Evolutionary conservation across 2,113 vertebrate species (phyloP).

Genomic region (Scatophagus argus): DNA sequence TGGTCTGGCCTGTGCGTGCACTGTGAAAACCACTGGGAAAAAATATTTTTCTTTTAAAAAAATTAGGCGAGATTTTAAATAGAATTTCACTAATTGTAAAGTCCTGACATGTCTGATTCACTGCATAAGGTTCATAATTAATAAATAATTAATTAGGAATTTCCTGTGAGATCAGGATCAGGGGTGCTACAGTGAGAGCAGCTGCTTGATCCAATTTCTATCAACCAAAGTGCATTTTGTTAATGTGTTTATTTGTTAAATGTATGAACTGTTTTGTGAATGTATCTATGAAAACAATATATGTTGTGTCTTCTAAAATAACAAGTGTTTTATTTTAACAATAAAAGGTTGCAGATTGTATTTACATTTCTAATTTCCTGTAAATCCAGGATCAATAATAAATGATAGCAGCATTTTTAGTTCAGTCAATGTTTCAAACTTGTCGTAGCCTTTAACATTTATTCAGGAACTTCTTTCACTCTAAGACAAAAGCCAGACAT

Average conservation of each 20-base stretch:
- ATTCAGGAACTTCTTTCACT: no score
- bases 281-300: no score
- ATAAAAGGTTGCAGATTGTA: no score
- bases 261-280: no score
- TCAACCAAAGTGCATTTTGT: no score
- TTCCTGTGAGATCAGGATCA: not conserved
- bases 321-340: no score
- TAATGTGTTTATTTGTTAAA: no score
- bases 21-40: not conserved
- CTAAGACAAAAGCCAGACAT: no score
- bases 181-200: no score
- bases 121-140: not conserved
- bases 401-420: not conserved
- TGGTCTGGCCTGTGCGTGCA: not conserved
- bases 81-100: not conserved
- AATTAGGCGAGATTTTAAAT: not conserved
- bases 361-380: not conserved
- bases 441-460: not conserved
- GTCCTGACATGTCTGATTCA: not conserved
- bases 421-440: not conserved
- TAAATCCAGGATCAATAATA: not conserved
- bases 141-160: not conserved
- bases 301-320: no score
- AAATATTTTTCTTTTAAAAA: no score
- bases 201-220: no score